Base-by-base conservation (phyloP, 2,797 vertebrate genomes). In the Molothrus aeneus region DNA sequence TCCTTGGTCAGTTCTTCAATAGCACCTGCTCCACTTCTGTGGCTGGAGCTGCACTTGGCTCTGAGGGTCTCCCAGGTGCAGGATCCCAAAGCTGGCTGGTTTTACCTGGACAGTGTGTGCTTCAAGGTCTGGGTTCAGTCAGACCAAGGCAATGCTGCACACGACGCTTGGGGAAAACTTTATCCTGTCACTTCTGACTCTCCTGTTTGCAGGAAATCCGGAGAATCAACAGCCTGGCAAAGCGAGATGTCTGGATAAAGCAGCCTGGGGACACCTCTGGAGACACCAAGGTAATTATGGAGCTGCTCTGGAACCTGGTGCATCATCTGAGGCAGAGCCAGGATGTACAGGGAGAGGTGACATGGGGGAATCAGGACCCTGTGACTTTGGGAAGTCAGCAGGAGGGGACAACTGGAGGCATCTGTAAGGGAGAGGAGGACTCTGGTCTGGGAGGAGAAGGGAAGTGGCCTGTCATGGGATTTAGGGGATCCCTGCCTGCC, bases 231-330 rank as follows among this genome's bases (percentile, higher is more conserved):
- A 95, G 94, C 72, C 22, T 88, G 32, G 5, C 77, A 48, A 97
- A 61, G 66, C 92, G 40, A 81, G 93, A 95, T 1, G 54, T 84
- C 21, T 95, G 95, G 97, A 89, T 89, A 43, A 97, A 96, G 83
- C 95, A 92, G 56, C 42, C 86, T n/a, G 82, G 82, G 24, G 72
- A 92, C 12, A 12, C 53, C 36, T 61, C 93, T 53, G 93, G 64
- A 84, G 97, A 97, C 28, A 92, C 81, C 6, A 94, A 97, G 98
- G 98, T 98, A 92, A 95, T 54, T 5, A 24, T 7, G 22, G 40
- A 43, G 56, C 64, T 90, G 57, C 54, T 81, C 25, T 84, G 75
- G 43, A 38, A 54, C 8, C 20, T n/a, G 34, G 5, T n/a, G 10
- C n/a, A 45, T 29, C 29, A 64, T 43, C 42, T 68, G 86, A 36